A percentile compares a stretch with the other conserved stretches of the same genome.
phyloP scores from a whole-genome alignment of 2,888 invertebrate species.

The Phorcus lineatus region DNA sequence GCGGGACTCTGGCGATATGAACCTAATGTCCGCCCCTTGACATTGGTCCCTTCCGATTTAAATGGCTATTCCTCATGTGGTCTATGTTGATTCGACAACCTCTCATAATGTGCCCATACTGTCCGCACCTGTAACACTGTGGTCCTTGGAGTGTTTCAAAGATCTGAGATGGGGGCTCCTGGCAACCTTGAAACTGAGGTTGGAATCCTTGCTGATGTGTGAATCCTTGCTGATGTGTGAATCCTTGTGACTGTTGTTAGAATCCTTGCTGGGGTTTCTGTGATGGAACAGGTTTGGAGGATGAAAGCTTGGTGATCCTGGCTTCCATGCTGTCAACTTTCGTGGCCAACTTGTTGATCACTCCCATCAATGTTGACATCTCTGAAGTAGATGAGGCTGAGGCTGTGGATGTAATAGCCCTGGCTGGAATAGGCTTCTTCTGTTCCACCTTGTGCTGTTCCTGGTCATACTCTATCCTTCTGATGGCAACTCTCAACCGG shows the following conservation, averaged over 20 bases:
- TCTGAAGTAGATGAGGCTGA: neutral
- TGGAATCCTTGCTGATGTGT: no score
- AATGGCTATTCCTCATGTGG: neutral
- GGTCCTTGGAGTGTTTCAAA: neutral
- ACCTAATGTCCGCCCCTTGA: neutral
- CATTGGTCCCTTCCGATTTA: neutral
- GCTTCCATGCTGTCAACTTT: neutral
- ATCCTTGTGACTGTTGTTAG: no score
- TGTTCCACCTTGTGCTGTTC: neutral
- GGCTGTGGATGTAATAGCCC: no score
- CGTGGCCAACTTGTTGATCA: neutral
- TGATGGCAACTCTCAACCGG: neutral
- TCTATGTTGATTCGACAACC: neutral
- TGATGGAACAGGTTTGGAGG: neutral
- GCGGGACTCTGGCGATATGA: neutral
- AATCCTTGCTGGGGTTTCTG: neutral
- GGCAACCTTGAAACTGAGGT: no score
- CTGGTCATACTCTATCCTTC: neutral
- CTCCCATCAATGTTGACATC: neutral
- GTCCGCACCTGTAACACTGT: conserved; percentile 13
- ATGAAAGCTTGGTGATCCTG: neutral
- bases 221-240: no score
- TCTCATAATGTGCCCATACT: neutral
- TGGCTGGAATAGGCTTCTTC: no score
- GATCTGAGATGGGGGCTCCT: neutral